These are phyloP conservation scores for Neodontobutis hainanensis DNA, from an alignment of 2,113 vertebrate genomes.

Conservation along the genomic window DNA sequence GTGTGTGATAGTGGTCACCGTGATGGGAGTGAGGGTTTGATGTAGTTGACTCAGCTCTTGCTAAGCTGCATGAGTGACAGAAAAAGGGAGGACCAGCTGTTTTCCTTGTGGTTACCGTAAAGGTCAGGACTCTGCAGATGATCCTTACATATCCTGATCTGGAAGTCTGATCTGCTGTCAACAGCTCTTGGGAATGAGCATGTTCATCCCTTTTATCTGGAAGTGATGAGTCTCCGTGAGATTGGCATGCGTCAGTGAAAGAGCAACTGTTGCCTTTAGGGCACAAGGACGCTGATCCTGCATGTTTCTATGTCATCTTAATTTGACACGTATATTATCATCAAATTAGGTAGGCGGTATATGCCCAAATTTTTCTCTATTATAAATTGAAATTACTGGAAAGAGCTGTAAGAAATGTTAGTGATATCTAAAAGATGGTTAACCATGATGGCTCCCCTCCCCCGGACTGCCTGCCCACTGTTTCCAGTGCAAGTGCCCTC, in stretches of 20 bases:
- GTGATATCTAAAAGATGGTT: conserved; percentile 47
- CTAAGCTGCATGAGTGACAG: conserved; percentile 36
- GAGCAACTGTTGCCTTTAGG: conserved; percentile 35
- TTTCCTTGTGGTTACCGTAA: conserved; percentile 40
- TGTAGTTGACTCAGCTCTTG: conserved; percentile 60
- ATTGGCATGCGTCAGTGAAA: conserved; percentile 48
- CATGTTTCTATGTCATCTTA: conserved; percentile 15
- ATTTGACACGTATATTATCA: conserved; percentile 4
- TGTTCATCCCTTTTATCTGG: conserved; percentile 59
- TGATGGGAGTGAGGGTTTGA: conserved; percentile 34
- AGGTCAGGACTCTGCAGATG: conserved; percentile 39
- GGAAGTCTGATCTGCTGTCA: conserved; percentile 68
- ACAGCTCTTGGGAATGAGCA: conserved; percentile 55
- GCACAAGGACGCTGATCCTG: conserved; percentile 32
- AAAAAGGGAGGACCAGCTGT: conserved; percentile 61
- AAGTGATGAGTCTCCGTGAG: conserved; percentile 23
- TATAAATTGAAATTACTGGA: conserved; percentile 17
- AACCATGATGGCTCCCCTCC: conserved; percentile 43
- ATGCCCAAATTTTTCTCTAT: neutral
- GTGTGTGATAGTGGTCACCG: conserved; percentile 41
- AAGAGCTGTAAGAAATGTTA: conserved; percentile 36
- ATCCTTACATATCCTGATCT: conserved; percentile 56
- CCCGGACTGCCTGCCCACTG: conserved; percentile 46
- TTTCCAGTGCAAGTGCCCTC: conserved; percentile 71
- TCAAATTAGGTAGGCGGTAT: neutral